Evolutionary conservation across 1,140 invertebrate genomes (phyloP).

Genomic region (Archegozetes longisetosus): DNA sequence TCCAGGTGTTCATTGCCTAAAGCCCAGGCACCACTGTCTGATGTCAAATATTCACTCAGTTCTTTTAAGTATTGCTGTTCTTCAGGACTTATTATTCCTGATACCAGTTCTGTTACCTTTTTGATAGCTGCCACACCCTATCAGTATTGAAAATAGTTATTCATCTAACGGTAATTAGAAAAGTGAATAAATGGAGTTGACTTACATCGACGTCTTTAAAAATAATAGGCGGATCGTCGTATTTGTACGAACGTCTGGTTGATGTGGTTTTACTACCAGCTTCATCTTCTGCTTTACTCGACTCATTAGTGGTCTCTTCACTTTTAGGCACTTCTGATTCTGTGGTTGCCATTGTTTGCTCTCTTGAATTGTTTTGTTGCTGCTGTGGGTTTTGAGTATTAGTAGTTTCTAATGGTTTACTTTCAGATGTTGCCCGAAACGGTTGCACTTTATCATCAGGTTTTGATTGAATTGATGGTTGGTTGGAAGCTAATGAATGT

Average conservation of each 20-base stretch:
- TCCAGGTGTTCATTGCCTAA: conserved; percentile 68
- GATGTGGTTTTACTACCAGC: conserved; percentile 51
- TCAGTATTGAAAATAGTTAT: too few relatives aligned
- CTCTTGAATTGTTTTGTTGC: conserved; percentile 24
- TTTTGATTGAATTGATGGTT: background rate
- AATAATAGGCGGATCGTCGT: conserved; percentile 57
- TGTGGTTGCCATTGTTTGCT: background rate
- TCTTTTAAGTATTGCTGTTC: conserved; percentile 38
- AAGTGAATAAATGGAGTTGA: too few relatives aligned
- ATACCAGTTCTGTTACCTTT: conserved; percentile 39
- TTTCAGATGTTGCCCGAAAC: conserved; percentile 6
- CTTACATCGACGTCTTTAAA: conserved; percentile 58
- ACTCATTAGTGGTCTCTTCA: background rate
- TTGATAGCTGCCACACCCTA: conserved; percentile 47
- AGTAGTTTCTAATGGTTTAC: background rate
- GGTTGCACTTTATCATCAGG: conserved; percentile 23
- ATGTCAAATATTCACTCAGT: conserved; percentile 65
- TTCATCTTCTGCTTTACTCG: conserved; percentile 28
- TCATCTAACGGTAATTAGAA: background rate
- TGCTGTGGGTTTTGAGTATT: background rate
- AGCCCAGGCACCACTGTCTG: conserved; percentile 76
- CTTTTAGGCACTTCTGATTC: background rate
- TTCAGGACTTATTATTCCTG: conserved; percentile 40
- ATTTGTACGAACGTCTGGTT: conserved; percentile 32
- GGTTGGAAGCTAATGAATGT: background rate